Percentiles rank a stretch among this genome's conserved stretches.
phyloP scores from a whole-genome alignment of 2,888 invertebrate species.

The Eupithecia pulchellata region DNA sequence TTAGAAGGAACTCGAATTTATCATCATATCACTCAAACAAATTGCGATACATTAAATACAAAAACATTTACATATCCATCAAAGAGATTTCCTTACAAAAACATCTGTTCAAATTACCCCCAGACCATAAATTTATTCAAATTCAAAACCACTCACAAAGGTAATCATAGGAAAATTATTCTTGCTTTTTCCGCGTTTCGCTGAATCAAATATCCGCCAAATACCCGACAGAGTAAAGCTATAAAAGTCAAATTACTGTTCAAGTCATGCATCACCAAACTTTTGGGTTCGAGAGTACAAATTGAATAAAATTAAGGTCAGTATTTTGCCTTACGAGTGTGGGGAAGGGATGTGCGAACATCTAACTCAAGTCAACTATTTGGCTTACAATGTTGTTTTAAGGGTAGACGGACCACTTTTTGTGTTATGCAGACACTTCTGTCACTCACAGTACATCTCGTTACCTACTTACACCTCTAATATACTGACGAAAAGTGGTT shows the following conservation, averaged over 20 bases:
- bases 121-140: slow-evolving; percentile 11
- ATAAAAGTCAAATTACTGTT: slow-evolving; percentile 82
- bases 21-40: slow-evolving; percentile 3
- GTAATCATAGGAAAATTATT: slow-evolving; percentile 53
- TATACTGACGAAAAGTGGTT: not conserved
- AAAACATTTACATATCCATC: slow-evolving; percentile 25
- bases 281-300: slow-evolving; percentile 80
- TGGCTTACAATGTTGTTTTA: slow-evolving; percentile 11
- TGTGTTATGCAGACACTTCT: not conserved
- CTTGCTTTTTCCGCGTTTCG: slow-evolving; percentile 49
- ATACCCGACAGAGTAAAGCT: slow-evolving; percentile 70
- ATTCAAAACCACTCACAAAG: slow-evolving; percentile 49
- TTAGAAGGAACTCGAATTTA: not conserved
- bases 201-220: slow-evolving; percentile 62
- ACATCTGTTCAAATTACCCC: slow-evolving; percentile 29
- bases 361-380: slow-evolving; percentile 43
- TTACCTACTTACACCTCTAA: too few species aligned
- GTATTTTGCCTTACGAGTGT: slow-evolving; percentile 56
- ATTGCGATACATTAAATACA: slow-evolving; percentile 23
- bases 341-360: slow-evolving; percentile 43
- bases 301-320: slow-evolving; percentile 82
- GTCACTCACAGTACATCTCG: too few species aligned
- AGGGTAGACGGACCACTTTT: not conserved
- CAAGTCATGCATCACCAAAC: slow-evolving; percentile 80
- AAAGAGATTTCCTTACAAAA: slow-evolving; percentile 39